phyloP scores from a whole-genome alignment of 1,140 invertebrate species.

The Drosophila pandora region DNA sequence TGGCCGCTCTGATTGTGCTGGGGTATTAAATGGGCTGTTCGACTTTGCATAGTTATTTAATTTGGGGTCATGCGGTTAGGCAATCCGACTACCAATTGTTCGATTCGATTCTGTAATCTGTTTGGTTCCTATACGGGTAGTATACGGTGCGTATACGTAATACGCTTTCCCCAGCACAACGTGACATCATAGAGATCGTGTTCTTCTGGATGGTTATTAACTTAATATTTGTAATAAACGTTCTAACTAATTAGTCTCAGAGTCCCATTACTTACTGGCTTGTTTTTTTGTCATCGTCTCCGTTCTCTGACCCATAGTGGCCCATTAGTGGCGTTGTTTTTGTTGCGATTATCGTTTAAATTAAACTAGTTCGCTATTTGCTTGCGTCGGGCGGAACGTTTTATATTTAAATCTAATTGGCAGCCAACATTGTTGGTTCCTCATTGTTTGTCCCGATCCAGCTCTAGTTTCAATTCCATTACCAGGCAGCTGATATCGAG shows the following conservation, averaged over 20 bases:
- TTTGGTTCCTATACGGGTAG: not conserved
- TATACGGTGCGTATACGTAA: conserved; percentile 59
- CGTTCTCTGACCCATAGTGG: conserved; percentile 6
- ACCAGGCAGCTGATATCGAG: conserved; percentile 15
- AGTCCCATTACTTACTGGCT: conserved; percentile 20
- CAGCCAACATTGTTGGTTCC: conserved; percentile 46
- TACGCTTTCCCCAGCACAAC: conserved; percentile 7
- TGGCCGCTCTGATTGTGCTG: conserved; percentile 36
- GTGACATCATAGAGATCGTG: conserved; percentile 34
- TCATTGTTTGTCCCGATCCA: conserved; percentile 53
- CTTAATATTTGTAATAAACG: conserved; percentile 46
- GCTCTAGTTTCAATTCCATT: conserved; percentile 47
- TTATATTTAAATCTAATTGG: conserved; percentile 76
- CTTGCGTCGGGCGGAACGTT: conserved; percentile 45
- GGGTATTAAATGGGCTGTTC: conserved; percentile 23
- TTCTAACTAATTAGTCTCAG: conserved; percentile 35
- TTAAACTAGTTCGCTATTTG: conserved; percentile 72
- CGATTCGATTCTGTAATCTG: conserved; percentile 34
- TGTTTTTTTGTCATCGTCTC: conserved; percentile 14
- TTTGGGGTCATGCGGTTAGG: conserved; percentile 56
- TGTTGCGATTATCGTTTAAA: conserved; percentile 48
- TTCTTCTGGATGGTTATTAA: conserved; percentile 39
- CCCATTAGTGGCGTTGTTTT: conserved; percentile 7
- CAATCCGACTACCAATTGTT: conserved; percentile 30
- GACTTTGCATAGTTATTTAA: conserved; percentile 47